Evolutionary conservation across 2,888 invertebrate genomes (phyloP).

Genomic region (Caenorhabditis zanzibari): DNA sequence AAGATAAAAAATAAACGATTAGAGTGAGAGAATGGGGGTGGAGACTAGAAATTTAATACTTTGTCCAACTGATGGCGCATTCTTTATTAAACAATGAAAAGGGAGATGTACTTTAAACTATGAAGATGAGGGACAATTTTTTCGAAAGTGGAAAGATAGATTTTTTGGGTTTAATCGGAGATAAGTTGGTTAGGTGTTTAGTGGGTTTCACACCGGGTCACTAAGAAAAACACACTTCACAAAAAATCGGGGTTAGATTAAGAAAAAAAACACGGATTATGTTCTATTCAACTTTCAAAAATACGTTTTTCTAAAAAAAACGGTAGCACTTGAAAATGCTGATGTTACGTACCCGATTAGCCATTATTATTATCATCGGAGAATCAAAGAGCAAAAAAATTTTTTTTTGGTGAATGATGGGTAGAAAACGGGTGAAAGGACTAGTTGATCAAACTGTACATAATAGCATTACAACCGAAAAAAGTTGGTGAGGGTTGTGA

Average conservation of each 20-base stretch:
- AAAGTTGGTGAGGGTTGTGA: conserved; percentile 22
- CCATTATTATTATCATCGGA: conserved; percentile 17
- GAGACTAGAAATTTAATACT: conserved; percentile 34
- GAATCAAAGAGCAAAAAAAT: conserved; percentile 5
- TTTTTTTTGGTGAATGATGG: background rate
- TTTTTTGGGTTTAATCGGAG: no score
- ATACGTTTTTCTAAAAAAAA: background rate
- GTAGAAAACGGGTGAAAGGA: background rate
- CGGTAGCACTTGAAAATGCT: background rate
- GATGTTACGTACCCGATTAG: conserved; percentile 17
- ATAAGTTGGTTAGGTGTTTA: no score
- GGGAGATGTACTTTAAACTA: conserved; percentile 37
- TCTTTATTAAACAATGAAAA: conserved; percentile 8
- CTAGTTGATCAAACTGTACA: conserved; percentile 53
- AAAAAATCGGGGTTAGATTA: no score
- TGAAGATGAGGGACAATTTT: background rate
- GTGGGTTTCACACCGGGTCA: no score
- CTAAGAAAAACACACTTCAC: no score
- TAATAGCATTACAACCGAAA: conserved; percentile 59
- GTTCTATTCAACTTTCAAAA: background rate
- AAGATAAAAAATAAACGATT: conserved; percentile 19
- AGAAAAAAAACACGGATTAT: no score
- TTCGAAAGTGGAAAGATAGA: background rate
- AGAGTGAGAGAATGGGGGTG: conserved; percentile 22
- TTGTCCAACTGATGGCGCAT: conserved; percentile 34